A percentile compares a stretch with the other conserved stretches of the same genome.
Conservation (phyloP, 2,113 vertebrate species). For the Cynopterus brachyotis region DNA sequence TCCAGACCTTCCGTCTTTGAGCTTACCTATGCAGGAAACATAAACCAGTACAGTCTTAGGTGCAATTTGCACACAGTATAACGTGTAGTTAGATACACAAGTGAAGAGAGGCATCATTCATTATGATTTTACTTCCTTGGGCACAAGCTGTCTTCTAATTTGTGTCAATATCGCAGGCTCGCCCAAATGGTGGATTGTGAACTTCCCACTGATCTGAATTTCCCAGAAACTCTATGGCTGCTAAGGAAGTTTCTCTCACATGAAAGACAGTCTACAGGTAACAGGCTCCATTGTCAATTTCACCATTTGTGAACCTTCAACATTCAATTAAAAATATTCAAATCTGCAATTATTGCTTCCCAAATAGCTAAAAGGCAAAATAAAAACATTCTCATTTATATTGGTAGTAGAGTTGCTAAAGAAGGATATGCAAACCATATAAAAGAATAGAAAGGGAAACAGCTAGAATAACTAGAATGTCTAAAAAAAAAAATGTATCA, state of each 20-base stretch:
- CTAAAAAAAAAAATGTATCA: background rate
- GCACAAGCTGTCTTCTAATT: background rate
- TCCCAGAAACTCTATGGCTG: background rate
- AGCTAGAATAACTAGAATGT: background rate
- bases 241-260: background rate
- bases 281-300: background rate
- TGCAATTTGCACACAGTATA: background rate
- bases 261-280: background rate
- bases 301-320: background rate
- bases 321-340: background rate
- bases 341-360: background rate
- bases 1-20: background rate
- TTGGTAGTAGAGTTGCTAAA: background rate
- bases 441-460: background rate
- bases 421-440: background rate
- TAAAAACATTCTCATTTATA: background rate
- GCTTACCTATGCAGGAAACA: background rate
- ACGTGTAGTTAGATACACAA: background rate
- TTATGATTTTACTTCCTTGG: background rate
- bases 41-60: background rate
- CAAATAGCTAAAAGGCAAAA: background rate
- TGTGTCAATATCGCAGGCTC: background rate
- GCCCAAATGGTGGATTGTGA: background rate
- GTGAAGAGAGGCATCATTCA: background rate
- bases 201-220: background rate